Evolutionary conservation across 2,888 invertebrate species (phyloP), one percentile per base, ranked within the genome.

Genomic region (Embidobia sp.): DNA sequence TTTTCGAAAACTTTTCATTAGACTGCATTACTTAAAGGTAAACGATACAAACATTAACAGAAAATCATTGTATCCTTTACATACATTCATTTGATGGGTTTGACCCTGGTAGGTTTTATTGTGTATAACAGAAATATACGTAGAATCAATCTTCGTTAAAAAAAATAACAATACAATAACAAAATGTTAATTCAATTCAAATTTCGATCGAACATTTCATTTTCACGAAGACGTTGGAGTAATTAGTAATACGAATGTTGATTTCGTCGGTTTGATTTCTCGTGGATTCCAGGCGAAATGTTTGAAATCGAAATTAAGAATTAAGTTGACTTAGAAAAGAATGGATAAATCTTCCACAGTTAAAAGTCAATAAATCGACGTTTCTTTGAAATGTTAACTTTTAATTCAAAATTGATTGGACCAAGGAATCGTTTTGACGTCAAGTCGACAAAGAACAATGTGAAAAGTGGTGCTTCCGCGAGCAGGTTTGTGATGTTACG

Each of bases 1-100:
- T 74, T 77, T 74, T 74, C 70, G 57, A 78, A 74, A 78, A 78
- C 73, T 74, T 77, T 69, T 78, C 74, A 67, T 77, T 73, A 72
- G 63, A 72, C 55, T 77, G 72, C 66, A 61, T 72, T 61, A 67
- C 55, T 69, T 69, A 69, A 77, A 67, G 53, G 44, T 77, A 73
- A 77, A 70, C 72, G 77, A 77, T 77, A 77, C 72, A 77, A 72
- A 77, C 63, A 63, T 72, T 67, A 77, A 77, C 77, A 77, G 55
- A 77, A 69, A 69, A 63, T 69, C 57, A 67, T 67, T 63, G 44
- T 77, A 55, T 70, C 37, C 42, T 69, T 78, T 74, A 74, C 64
- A 74, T 70, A 78, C 70, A 59, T 61, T 66, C 57, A 70, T 69
- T 64, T 64, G 55, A 27, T 26, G 70, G 76, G 70, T 57, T 53